Base-by-base conservation (phyloP, 2,888 invertebrate genomes). In the Eueremaeus valkanovi region DNA sequence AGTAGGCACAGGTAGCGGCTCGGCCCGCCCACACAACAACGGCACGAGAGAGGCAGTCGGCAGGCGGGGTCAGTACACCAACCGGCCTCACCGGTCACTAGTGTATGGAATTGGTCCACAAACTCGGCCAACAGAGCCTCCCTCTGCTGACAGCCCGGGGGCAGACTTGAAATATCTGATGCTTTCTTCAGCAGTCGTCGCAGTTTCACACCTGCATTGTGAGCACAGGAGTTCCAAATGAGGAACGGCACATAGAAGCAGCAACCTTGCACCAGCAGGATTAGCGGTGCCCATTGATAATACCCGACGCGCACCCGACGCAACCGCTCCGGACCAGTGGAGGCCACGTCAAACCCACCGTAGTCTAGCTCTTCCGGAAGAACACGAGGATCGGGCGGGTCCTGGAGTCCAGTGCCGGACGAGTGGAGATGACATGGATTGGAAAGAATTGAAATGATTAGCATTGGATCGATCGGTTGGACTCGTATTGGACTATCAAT, bases 171-270 rank as follows among this genome's bases (percentile, higher is more conserved):
- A 24, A 82, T 81, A 73, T 81, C 81, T 0, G 81, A 80, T 8
- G 81, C 81, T 49, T 81, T 79, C 78, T 82, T 82, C 76, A 81
- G 75, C 18, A 82, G 76, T 9, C 81, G 79, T 8, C 81, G 78
- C 13, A 82, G 79, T 73, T 81, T 81, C 24, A 82, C 81, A 29
- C 82, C 82, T 9, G 81, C 81, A 68, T 81, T 81, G 73, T 81
- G 80, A 9, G 82, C 81, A 51, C 81, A 80, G 21, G 81, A 80
- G 51, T 82, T 83, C 84, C 84, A 84, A 21, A 84, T 77, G 40
- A 82, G 81, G 76, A 83, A 83, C 16, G 84, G 84, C 63, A 84
- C 78, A 78, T 83, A 84, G 80, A 85, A 84, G 68, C 82, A 80
- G 73, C 82, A 79, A 9, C 83, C 83, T 78, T 85, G 83, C 11